Conservation (phyloP, 2,888 invertebrate genomes). For the Xylota segnis region DNA sequence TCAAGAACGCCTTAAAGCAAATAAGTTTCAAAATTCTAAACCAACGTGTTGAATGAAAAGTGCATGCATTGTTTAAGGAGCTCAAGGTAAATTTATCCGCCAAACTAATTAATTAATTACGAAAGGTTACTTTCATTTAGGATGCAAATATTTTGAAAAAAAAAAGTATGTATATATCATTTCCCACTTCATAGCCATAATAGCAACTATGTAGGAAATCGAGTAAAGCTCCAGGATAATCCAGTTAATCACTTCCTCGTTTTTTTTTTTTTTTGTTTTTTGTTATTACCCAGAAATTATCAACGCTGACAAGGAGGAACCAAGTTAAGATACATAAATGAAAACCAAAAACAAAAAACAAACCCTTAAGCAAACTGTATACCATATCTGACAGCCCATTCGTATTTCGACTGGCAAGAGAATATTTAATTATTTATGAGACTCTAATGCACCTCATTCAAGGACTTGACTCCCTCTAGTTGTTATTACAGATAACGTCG, state of each 20-base stretch:
- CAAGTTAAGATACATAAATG: conserved; percentile 54
- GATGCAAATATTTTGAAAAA: neutral
- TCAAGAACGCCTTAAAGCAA: too few relatives aligned
- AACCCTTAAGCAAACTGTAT: conserved; percentile 37
- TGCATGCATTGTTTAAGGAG: neutral
- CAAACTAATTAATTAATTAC: neutral
- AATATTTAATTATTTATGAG: conserved; percentile 73
- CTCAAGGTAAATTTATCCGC: neutral
- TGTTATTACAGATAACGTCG: conserved; percentile 62
- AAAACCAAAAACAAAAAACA: conserved; percentile 27
- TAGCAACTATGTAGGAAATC: conserved; percentile 47
- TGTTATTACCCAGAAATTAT: conserved; percentile 48
- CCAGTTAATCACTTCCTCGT: conserved; percentile 70
- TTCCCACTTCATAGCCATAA: conserved; percentile 20
- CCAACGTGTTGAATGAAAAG: too few relatives aligned
- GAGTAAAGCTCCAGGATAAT: conserved; percentile 64
- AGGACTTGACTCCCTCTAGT: conserved; percentile 70
- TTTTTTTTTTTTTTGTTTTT: conserved; percentile 46
- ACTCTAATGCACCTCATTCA: conserved; percentile 75
- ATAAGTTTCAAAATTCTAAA: too few relatives aligned
- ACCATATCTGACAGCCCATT: conserved; percentile 64
- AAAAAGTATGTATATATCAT: conserved; percentile 2
- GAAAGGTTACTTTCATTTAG: neutral
- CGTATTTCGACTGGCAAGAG: conserved; percentile 59
- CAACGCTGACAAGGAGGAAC: conserved; percentile 24